Percentiles rank a stretch among this genome's conserved stretches.
Evolutionary conservation across 2,113 vertebrate species (phyloP).

Genomic region (Peromyscus polionotus): DNA sequence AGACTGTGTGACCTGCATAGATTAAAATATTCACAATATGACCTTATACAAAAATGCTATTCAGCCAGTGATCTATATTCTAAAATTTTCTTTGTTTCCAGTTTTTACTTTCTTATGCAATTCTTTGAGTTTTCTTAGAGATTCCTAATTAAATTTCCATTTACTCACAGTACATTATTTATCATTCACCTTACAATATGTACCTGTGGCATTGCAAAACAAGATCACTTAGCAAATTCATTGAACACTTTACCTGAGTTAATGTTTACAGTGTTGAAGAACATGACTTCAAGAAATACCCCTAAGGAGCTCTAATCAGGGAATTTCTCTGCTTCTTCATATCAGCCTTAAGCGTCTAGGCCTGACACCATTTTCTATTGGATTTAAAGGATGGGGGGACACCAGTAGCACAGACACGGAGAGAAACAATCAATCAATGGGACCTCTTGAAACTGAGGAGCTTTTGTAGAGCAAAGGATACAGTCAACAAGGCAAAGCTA

Average conservation of each 20-base stretch:
- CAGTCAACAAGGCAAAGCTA: no score
- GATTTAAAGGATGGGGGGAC: not conserved
- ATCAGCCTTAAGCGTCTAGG: not conserved
- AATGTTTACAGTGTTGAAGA: not conserved
- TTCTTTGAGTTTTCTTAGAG: not conserved
- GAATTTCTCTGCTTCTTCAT: not conserved
- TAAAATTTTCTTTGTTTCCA: not conserved
- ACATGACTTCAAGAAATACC: not conserved
- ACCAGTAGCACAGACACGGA: no score
- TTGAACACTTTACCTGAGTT: not conserved
- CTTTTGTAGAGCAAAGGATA: no score
- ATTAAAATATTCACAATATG: not conserved
- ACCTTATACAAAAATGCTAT: not conserved
- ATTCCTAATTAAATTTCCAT: not conserved
- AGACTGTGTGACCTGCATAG: not conserved
- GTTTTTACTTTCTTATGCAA: constrained; percentile 21
- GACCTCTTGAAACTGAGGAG: no score
- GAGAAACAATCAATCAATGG: no score
- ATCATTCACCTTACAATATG: not conserved
- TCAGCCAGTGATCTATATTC: not conserved
- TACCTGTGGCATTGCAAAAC: not conserved
- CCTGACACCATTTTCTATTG: not conserved
- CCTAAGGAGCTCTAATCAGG: not conserved
- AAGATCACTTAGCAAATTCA: not conserved
- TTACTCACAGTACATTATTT: not conserved